phyloP scores from a whole-genome alignment of 2,888 invertebrate genomes.

The Thera britannica region DNA sequence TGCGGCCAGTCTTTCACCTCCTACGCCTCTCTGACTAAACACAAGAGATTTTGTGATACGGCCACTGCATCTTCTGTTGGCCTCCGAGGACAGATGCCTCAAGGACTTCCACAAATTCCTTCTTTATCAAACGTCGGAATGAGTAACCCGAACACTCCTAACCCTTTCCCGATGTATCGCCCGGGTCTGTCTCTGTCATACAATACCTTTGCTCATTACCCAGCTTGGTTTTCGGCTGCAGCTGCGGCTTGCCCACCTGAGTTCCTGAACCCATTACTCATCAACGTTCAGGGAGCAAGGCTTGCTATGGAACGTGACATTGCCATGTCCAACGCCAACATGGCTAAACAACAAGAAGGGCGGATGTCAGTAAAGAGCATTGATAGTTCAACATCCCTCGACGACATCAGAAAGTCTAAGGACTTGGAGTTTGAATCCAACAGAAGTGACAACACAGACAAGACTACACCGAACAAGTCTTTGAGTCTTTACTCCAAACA shows the following conservation, averaged over 20 bases:
- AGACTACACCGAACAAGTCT: conserved; percentile 84
- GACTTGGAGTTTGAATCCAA: conserved; percentile 65
- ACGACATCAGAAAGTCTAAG: conserved; percentile 70
- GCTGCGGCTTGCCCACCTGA: conserved; percentile 85
- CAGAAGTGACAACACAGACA: conserved; percentile 69
- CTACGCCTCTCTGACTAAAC: conserved; percentile 96
- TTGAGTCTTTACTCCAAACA: conserved; percentile 80
- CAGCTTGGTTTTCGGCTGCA: conserved; percentile 79
- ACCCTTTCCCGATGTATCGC: conserved; percentile 90
- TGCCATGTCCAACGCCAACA: conserved; percentile 80
- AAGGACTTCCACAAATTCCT: conserved; percentile 72
- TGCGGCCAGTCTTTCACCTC: conserved; percentile 97
- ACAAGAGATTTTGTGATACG: conserved; percentile 98
- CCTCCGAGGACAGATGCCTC: conserved; percentile 76
- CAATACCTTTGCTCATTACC: conserved; percentile 86
- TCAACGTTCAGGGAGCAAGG: conserved; percentile 84
- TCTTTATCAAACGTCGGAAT: conserved; percentile 73
- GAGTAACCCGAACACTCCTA: conserved; percentile 75
- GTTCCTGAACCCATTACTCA: conserved; percentile 87
- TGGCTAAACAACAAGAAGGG: conserved; percentile 79
- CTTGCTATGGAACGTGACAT: conserved; percentile 81
- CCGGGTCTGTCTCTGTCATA: conserved; percentile 87
- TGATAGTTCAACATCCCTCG: conserved; percentile 74
- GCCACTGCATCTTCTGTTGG: conserved; percentile 81
- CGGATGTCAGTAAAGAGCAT: conserved; percentile 76